These are phyloP conservation scores for Drosophila dunni DNA, from an alignment of 1,140 invertebrate species.

Conservation along the genomic window DNA sequence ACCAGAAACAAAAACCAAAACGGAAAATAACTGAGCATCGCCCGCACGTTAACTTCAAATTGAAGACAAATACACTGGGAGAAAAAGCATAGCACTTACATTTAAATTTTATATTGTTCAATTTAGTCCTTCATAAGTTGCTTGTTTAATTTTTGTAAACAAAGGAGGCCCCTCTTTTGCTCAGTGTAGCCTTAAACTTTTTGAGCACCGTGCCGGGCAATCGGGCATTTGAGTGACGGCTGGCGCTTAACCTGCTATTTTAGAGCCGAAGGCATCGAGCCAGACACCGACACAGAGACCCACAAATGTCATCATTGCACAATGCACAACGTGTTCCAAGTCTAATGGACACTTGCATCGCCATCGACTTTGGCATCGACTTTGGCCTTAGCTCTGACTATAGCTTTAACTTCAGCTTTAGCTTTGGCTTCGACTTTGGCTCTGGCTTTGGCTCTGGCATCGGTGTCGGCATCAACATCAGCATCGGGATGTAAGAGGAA, in stretches of 20 bases:
- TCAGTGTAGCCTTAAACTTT: background rate
- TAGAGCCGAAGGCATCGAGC: constrained; percentile 11
- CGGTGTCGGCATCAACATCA: background rate
- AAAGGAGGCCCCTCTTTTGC: no score
- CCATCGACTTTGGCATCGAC: background rate
- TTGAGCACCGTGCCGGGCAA: constrained; percentile 30
- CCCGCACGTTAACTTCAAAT: constrained; percentile 53
- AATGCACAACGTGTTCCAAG: constrained; percentile 38
- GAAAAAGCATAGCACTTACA: no score
- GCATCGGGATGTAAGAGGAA: constrained; percentile 47
- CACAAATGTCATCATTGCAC: constrained; percentile 56
- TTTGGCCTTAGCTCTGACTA: background rate
- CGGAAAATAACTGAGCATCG: constrained; percentile 18
- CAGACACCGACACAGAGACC: constrained; percentile 47
- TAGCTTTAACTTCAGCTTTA: background rate
- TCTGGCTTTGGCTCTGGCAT: background rate
- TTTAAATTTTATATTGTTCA: no score
- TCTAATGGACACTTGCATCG: constrained; percentile 48
- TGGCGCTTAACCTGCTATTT: constrained; percentile 38
- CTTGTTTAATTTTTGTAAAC: no score
- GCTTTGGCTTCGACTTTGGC: constrained; percentile 3
- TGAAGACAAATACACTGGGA: background rate
- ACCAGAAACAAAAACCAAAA: constrained; percentile 7
- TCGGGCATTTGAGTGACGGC: constrained; percentile 16
- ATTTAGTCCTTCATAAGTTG: no score